These are phyloP conservation scores for Astropecten irregularis DNA, from an alignment of 53 echinoderm and acorn worm genomes.

Conservation along the genomic window DNA sequence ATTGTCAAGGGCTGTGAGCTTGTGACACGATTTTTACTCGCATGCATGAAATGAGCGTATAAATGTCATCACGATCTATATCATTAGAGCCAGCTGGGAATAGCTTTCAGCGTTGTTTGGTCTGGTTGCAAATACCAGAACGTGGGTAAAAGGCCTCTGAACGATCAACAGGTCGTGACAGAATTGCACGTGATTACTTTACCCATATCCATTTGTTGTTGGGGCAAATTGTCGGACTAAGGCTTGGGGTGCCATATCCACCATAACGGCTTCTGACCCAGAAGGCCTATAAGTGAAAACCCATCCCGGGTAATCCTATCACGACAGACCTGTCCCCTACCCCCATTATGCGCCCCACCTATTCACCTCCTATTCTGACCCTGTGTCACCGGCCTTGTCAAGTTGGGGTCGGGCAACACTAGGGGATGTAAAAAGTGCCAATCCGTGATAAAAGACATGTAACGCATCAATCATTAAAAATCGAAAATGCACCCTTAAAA, in stretches of 20 bases:
- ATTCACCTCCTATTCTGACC: neutral
- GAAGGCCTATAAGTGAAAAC: too few relatives aligned
- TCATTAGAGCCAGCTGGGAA: neutral
- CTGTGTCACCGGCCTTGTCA: neutral
- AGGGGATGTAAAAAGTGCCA: conserved; percentile 32
- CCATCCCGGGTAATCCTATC: neutral
- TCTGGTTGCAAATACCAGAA: neutral
- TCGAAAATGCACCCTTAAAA: too few relatives aligned
- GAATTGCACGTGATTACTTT: too few relatives aligned
- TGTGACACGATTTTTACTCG: too few relatives aligned
- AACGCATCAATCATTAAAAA: neutral
- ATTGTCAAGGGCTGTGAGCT: too few relatives aligned
- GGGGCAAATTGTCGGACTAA: too few relatives aligned
- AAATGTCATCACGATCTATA: neutral
- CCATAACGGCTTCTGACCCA: too few relatives aligned
- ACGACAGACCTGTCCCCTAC: neutral
- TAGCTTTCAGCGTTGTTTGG: neutral
- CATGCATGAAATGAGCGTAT: conserved; percentile 4
- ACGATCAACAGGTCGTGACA: too few relatives aligned
- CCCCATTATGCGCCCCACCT: neutral
- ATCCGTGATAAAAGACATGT: conserved; percentile 10
- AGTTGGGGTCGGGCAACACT: conserved; percentile 3
- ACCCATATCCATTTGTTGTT: too few relatives aligned
- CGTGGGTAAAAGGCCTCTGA: too few relatives aligned
- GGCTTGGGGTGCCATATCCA: too few relatives aligned